Base-by-base conservation (phyloP, 2,113 vertebrate species). In the Trichomycterus rosablanca region DNA sequence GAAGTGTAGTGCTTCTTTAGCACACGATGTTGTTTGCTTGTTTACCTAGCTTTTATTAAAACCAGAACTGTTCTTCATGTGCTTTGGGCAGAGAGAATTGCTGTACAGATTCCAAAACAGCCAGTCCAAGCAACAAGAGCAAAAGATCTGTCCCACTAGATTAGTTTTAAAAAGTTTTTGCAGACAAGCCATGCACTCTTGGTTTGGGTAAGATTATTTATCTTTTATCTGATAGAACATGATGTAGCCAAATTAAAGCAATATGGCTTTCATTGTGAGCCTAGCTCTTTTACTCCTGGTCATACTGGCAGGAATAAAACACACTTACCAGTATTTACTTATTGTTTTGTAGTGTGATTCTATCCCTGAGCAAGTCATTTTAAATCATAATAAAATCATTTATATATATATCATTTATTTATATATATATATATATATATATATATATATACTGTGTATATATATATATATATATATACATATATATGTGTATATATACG, bases 111-210 rank as follows among this genome's bases (percentile, higher is more conserved):
- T 58, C 61, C 58, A 43, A 48, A 66, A 40, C 63, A 37, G 62
- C 32, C 54, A 26, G 51, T 59, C 40, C 58, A 37, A 63, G 35
- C 66, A 62, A 37, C 32, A 53, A 49, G 45, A 57, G 53, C 66
- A 51, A 39, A 63, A 34, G 22, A 57, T 67, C 64, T 46, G 44
- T 28, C 51, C 7, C 49, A 26, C 43, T 37, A 74, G 72, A 69
- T 72, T 67, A 53, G 54, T 72, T 72, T 69, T 71, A 55, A 68
- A 71, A 71, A 52, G 32, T 70, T 65, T 52, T 74, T 34, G 18
- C 37, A 35, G 65, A 58, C 61, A 67, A 72, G 67, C 59, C 51
- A 35, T 67, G 59, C 58, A 59, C 44, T 74, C 16, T 50, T 23
- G 59, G 61, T 63, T 72, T 67, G 58, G 43, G 40, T 50, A 37